Conservation (phyloP, 2,113 vertebrate genomes). For the Myxocyprinus asiaticus region DNA sequence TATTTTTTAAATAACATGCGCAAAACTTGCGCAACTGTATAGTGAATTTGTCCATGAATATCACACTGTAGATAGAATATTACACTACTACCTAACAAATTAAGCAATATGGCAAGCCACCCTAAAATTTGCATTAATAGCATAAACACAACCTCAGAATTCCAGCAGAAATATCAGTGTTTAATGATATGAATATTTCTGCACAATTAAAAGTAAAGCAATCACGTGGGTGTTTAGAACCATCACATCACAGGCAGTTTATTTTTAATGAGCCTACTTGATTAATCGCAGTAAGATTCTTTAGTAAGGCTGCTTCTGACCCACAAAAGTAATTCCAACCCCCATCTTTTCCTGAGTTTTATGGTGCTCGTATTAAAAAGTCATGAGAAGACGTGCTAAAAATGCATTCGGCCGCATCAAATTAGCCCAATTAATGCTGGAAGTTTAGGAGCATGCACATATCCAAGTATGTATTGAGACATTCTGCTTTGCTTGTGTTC, state of each 20-base stretch:
- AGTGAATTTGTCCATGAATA: too few species aligned
- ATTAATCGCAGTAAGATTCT: constrained; percentile 28
- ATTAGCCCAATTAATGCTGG: constrained; percentile 44
- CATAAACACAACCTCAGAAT: neutral
- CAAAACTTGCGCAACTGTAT: too few species aligned
- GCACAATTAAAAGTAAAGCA: constrained; percentile 25
- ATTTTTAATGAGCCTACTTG: constrained; percentile 32
- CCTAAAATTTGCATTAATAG: neutral
- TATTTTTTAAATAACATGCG: too few species aligned
- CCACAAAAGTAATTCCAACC: constrained; percentile 36
- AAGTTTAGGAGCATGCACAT: constrained; percentile 17
- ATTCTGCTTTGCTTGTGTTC: neutral
- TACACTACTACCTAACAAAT: neutral
- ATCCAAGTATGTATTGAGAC: neutral
- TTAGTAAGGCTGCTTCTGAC: constrained; percentile 25
- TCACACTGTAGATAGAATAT: neutral
- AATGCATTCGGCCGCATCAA: constrained; percentile 38
- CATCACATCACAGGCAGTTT: constrained; percentile 27
- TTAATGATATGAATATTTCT: constrained; percentile 6
- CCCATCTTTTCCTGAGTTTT: constrained; percentile 19
- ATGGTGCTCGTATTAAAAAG: constrained; percentile 40
- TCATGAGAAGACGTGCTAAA: constrained; percentile 41
- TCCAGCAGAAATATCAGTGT: neutral
- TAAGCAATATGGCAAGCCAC: neutral
- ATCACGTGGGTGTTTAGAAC: neutral